These are phyloP conservation scores for Morone chrysops DNA, from an alignment of 2,113 vertebrate genomes.

Conservation along the genomic window DNA sequence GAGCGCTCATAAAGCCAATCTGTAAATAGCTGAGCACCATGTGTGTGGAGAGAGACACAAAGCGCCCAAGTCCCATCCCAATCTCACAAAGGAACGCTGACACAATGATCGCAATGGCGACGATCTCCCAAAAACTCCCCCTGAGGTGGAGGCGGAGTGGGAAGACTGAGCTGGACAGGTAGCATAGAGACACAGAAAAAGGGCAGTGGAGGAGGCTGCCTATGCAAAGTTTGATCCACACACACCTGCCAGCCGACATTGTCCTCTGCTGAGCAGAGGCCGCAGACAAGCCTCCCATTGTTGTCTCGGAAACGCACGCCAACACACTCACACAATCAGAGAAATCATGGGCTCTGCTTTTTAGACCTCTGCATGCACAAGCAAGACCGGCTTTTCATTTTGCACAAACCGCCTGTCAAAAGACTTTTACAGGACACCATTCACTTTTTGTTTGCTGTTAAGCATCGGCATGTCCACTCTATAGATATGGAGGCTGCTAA, in stretches of 20 bases:
- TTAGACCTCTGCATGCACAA: conserved; percentile 73
- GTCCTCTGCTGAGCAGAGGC: conserved; percentile 63
- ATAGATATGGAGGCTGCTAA: conserved; percentile 28
- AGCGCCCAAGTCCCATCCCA: conserved; percentile 43
- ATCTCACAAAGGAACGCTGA: conserved; percentile 75
- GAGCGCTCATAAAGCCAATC: conserved; percentile 72
- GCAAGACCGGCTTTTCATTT: conserved; percentile 72
- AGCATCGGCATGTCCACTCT: conserved; percentile 60
- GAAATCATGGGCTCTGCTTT: conserved; percentile 37
- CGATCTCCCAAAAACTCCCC: conserved; percentile 56
- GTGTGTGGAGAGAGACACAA: conserved; percentile 65
- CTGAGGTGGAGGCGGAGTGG: conserved; percentile 22
- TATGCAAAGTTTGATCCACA: conserved; percentile 83
- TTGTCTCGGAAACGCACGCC: conserved; percentile 59
- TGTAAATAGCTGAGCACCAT: conserved; percentile 77
- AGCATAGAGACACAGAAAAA: conserved; percentile 46
- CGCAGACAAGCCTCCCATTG: conserved; percentile 83
- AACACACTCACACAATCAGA: conserved; percentile 40
- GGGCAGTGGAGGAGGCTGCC: conserved; percentile 66
- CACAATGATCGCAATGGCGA: conserved; percentile 72
- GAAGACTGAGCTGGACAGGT: conserved; percentile 49
- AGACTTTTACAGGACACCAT: conserved; percentile 38
- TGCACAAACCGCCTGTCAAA: conserved; percentile 58
- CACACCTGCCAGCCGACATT: conserved; percentile 84
- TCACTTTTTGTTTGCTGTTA: conserved; percentile 57